Evolutionary conservation across 2,113 vertebrate genomes (phyloP), one percentile per base, ranked within the genome.

Genomic region (Tragulus kanchil): DNA sequence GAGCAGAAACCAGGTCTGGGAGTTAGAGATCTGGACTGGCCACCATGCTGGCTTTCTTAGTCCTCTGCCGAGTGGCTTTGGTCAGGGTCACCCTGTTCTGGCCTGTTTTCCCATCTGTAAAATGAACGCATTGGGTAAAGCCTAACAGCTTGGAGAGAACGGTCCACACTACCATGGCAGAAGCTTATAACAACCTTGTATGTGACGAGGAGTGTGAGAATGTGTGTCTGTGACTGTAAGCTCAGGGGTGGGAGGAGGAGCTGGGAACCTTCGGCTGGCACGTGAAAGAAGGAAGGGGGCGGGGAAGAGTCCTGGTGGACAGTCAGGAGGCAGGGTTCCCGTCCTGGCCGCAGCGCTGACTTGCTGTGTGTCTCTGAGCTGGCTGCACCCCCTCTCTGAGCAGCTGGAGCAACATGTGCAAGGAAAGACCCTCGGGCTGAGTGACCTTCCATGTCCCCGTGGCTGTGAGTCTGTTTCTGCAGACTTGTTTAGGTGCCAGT

Each of bases 201-300:
- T 0, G 0, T 1, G 13, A 19, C 25, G 4, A 3, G 14, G 16
- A 0, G 56, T 3, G 36, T 13, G 5, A 3, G 31, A 8, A 2
- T 1, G 3, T 26, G 15, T 9, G 16, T 11, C 48, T 4, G 7
- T 2, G 62, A 4, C n/a, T 16, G 58, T 21, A 48, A 0, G 59
- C 1, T 13, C 3, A 3, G 5, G 21, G 15, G 12, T 0, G 4
- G 77, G 6, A 25, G n/a, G n/a, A n/a, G 48, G 86, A 52, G 26
- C 64, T 3, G 17, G 19, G 54, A 1, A 4, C 28, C 82, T 81
- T 67, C 82, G 19, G 3, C 1, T 3, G 54, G 83, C 16, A 42
- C 0, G 6, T 28, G 31, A 71, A 69, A 48, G 52, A 26, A 31
- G 26, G 8, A 42, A 52, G 19, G 4, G 2, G 0, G 1, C 13